Evolutionary conservation across 2,113 vertebrate genomes (phyloP), one percentile per base, ranked within the genome.

Genomic region (Pygoscelis antarcticus): DNA sequence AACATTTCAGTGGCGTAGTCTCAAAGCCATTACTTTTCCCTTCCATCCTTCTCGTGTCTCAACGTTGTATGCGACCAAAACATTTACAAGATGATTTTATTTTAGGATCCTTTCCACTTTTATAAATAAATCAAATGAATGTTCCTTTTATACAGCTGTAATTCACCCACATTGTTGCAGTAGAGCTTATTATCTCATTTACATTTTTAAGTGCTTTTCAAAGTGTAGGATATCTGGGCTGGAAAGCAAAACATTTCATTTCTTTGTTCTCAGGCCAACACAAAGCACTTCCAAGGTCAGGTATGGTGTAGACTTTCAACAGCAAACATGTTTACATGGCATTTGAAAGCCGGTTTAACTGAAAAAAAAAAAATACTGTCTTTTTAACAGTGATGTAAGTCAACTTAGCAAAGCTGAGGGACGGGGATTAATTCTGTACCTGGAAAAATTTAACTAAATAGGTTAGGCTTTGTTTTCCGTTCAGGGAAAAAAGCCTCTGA

Each of bases 121-220:
- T 95, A 84, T 78, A 84, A 96, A 88, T 72, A 87, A 94, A 97
- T 96, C 57, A 91, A 85, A 69, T 57, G 49, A 88, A n/a, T 81
- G 76, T 92, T 87, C 66, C 77, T 79, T 94, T 97, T 78, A 55
- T 66, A 74, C 74, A 79, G 91, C 61, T 77, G 47, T 71, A 95
- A 76, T 60, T 52, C 83, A 69, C 58, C 76, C 96, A 75, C 91
- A 20, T 78, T 95, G 92, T 97, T 95, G 92, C 89, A 87, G 12
- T 36, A 55, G 71, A 94, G 89, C 82, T 95, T 91, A 92, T 93
- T 94, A 95, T 95, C 96, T 96, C 96, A 94, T 96, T 98, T 97
- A 90, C 83, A 96, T 95, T 92, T 98, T 98, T 94, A 97, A 97
- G 95, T 96, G 96, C 88, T 91, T 97, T 98, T 96, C 82, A 95